Evolutionary conservation across 2,797 vertebrate species (phyloP).

Genomic region (Steatocranus sp.): DNA sequence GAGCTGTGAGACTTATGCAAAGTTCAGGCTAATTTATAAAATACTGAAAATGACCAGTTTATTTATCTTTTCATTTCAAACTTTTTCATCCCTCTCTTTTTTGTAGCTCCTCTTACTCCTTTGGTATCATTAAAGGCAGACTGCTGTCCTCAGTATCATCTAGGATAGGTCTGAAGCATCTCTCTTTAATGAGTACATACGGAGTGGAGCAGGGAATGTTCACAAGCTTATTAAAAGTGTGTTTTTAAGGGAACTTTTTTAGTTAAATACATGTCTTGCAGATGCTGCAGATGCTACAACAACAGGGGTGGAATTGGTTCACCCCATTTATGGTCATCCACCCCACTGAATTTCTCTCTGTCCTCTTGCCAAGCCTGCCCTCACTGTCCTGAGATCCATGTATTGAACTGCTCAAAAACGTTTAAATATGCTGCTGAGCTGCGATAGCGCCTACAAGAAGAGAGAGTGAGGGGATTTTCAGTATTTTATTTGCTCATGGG

Average conservation of each 20-base stretch:
- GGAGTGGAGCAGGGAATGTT: conserved; percentile 36
- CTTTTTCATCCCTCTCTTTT: neutral
- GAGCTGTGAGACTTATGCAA: neutral
- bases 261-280: conserved; percentile 22
- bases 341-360: neutral
- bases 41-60: neutral
- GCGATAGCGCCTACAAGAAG: neutral
- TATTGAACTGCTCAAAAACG: neutral
- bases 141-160: conserved; percentile 32
- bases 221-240: conserved; percentile 43
- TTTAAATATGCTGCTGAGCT: neutral
- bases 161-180: conserved; percentile 25
- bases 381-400: neutral
- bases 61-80: conserved; percentile 36
- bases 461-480: neutral
- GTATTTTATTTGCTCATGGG: neutral
- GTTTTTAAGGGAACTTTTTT: conserved; percentile 11
- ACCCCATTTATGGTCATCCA: neutral
- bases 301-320: neutral
- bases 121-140: conserved; percentile 19
- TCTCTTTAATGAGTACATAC: conserved; percentile 56
- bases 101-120: neutral
- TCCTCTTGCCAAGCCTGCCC: neutral
- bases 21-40: conserved; percentile 19
- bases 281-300: conserved; percentile 10